Base-by-base conservation (phyloP, 2,113 vertebrate genomes). In the Turnix velox region DNA sequence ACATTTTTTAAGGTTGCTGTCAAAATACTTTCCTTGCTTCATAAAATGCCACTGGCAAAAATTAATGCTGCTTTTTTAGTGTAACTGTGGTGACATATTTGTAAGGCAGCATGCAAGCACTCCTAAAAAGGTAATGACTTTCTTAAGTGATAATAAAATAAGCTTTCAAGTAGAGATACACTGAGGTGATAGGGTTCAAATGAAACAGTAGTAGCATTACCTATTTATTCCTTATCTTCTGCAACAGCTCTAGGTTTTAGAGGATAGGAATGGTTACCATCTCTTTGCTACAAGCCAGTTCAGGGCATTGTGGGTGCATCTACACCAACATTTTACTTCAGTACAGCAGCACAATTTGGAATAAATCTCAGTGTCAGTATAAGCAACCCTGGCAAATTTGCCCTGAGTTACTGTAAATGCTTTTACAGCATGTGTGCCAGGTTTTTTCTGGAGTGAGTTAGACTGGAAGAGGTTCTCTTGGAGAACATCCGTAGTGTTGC, bases 81-180 rank as follows among this genome's bases (percentile, higher is more conserved):
- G 84, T 89, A 96, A 94, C 92, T 93, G 92, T 91, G 92, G 93
- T 92, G 91, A 93, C 93, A 85, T 97, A 97, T 97, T 96, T 95
- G 90, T 96, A 97, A 97, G 98, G 89, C 96, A 96, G 94, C 95
- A 95, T 96, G 97, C 69, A 96, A 96, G 90, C 89, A 87, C 90
- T 97, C 97, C 96, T 97, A 97, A 97, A 98, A 97, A 84, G 81
- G 90, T 95, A 97, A 98, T 81, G 59, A 97, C 93, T 97, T 98
- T 92, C 94, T 97, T 97, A 97, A 97, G 95, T 97, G 94, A 96
- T 96, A 96, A 96, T 97, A 97, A 98, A 98, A 97, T 96, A 96
- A 97, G 86, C 75, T 97, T 97, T 97, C 95, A 96, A 40, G 84
- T 95, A 95, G 94, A 90, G 92, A 94, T 89, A 86, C 46, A 87